phyloP scores from a whole-genome alignment of 23 tunicate genomes.

The Diplosoma virens region DNA sequence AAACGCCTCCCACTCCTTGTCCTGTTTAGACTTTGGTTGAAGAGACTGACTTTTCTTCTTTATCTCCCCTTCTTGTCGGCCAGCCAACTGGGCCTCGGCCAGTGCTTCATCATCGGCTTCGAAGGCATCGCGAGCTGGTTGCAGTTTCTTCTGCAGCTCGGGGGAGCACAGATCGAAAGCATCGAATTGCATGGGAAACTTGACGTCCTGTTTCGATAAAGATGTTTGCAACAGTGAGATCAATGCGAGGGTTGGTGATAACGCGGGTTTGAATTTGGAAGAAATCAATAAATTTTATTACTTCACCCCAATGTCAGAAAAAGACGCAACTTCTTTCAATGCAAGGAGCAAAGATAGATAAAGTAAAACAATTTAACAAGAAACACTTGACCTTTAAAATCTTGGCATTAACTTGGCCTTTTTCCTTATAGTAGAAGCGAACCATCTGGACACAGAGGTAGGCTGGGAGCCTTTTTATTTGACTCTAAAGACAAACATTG shows the following conservation, averaged over 20 bases:
- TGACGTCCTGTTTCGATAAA: constrained; percentile 93
- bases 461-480: constrained; percentile 76
- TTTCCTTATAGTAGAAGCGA: constrained; percentile 86
- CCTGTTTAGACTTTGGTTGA: constrained; percentile 6
- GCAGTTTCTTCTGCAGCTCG: constrained; percentile 72
- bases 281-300: too few species aligned
- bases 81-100: constrained; percentile 59
- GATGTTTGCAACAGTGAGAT: too few species aligned
- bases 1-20: constrained; percentile 58
- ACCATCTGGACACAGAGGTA: constrained; percentile 93
- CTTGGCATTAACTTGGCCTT: constrained; percentile 78
- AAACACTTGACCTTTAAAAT: constrained; percentile 95
- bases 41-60: not conserved
- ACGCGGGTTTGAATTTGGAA: too few species aligned
- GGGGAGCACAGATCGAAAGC: constrained; percentile 79
- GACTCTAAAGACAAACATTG: constrained; percentile 53
- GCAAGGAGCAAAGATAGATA: too few species aligned
- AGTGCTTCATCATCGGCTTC: constrained; percentile 72
- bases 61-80: constrained; percentile 34
- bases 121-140: constrained; percentile 71
- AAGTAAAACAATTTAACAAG: too few species aligned
- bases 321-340: too few species aligned
- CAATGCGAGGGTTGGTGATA: too few species aligned
- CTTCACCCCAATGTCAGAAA: too few species aligned
- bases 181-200: constrained; percentile 85